phyloP scores from a whole-genome alignment of 53 echinoderm and acorn worm species.

The Actinopyga echinites region DNA sequence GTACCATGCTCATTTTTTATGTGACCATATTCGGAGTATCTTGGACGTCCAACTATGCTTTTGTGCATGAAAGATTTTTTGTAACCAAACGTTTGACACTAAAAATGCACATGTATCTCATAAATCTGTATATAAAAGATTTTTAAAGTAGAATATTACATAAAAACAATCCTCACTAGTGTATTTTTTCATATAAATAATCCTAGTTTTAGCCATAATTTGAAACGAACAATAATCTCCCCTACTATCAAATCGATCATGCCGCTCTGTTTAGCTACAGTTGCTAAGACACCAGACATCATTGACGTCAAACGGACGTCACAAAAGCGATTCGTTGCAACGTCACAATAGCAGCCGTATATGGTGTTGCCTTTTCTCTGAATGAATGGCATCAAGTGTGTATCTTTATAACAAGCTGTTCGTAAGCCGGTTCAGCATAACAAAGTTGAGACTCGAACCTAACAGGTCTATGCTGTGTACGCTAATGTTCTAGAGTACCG shows the following conservation, averaged over 20 bases:
- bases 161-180: no score
- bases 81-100: no score
- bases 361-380: slow-evolving; percentile 46
- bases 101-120: no score
- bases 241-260: slow-evolving; percentile 20
- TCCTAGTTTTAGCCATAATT: neutral
- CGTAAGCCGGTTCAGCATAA: neutral
- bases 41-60: neutral
- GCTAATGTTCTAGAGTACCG: neutral
- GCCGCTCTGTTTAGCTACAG: slow-evolving; percentile 24
- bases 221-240: neutral
- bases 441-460: neutral
- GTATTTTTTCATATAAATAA: no score
- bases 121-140: no score
- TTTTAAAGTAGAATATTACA: no score
- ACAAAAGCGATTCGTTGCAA: slow-evolving; percentile 50
- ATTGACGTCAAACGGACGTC: slow-evolving; percentile 88
- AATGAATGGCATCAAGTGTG: slow-evolving; percentile 52
- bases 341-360: slow-evolving; percentile 66
- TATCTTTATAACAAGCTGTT: slow-evolving; percentile 5
- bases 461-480: neutral
- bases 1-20: neutral
- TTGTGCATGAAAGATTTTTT: no score
- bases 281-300: slow-evolving; percentile 47
- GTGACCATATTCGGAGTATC: slow-evolving; percentile 19